A percentile compares a stretch with the other conserved stretches of the same genome.
Evolutionary conservation across 2,888 invertebrate genomes (phyloP).

Genomic region (Sinopyrophorus schimmeli): DNA sequence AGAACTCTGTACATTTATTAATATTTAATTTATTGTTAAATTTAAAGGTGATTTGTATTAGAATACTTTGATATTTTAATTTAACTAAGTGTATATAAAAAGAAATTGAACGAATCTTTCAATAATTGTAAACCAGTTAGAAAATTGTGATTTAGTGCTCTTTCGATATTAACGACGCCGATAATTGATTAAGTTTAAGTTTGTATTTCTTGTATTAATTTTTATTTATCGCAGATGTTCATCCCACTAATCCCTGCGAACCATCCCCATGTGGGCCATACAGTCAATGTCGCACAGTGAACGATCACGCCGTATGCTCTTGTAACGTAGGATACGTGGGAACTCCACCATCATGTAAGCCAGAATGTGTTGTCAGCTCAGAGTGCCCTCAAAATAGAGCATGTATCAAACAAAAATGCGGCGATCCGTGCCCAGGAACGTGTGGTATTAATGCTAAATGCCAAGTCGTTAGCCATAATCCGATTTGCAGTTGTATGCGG

Average conservation of each 20-base stretch:
- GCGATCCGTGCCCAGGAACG: conserved; percentile 68
- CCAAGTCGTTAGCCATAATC: conserved; percentile 69
- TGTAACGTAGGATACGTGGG: conserved; percentile 66
- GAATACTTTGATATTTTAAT: too few species aligned
- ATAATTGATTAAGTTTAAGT: too few species aligned
- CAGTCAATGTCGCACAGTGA: conserved; percentile 65
- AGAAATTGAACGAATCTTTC: too few species aligned
- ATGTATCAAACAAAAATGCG: conserved; percentile 66
- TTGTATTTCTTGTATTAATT: neutral
- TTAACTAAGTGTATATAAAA: too few species aligned
- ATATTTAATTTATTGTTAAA: too few species aligned
- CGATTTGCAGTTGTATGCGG: conserved; percentile 67
- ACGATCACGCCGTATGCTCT: conserved; percentile 66
- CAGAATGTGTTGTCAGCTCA: conserved; percentile 68
- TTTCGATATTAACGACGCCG: too few species aligned
- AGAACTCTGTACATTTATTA: too few species aligned
- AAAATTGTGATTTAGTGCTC: too few species aligned
- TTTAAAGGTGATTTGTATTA: too few species aligned
- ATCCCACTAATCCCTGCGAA: conserved; percentile 59
- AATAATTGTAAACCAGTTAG: too few species aligned
- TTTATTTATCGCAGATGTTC: too few species aligned
- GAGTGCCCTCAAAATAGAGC: conserved; percentile 68
- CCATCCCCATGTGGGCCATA: conserved; percentile 71
- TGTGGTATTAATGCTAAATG: conserved; percentile 69
- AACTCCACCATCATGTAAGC: conserved; percentile 66